Evolutionary conservation across 2,888 invertebrate species (phyloP), one percentile per base, ranked within the genome.

Genomic region (Sisyra terminalis): DNA sequence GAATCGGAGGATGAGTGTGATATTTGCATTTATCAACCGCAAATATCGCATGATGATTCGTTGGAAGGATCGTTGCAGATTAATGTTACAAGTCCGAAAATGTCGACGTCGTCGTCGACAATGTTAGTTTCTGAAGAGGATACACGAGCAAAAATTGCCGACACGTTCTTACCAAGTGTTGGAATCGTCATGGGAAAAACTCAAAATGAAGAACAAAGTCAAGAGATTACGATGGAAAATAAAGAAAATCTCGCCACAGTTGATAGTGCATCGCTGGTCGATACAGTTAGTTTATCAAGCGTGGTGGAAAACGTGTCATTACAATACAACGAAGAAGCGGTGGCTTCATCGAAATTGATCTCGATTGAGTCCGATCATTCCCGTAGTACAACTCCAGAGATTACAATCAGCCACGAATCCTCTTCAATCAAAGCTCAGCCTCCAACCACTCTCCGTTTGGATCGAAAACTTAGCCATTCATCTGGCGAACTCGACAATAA

Each of bases 381-480:
- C 11, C 55, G 64, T 2, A 65, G 68, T 3, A 68, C 68, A 15
- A 73, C 75, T 3, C 82, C 82, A 0, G 75, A 77, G 55, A 76
- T 76, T n/a, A 71, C 70, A 37, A 65, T 71, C 0, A 65, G 66
- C 35, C 47, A 46, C 44, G 53, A 55, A 6, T 40, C 29, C 43
- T 50, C 2, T 57, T 61, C 61, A 24, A 58, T 59, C 44, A 57
- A 69, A 46, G 59, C 60, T 1, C 57, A 60, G 11, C 76, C 71
- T 10, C 74, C 72, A 0, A 71, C 60, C 29, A 67, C 68, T 0
- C 52, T 79, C 5, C 57, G 71, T 46, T 54, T 78, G 2, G 64
- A 70, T 1, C 73, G 73, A 48, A 78, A 76, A 48, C 60, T 77
- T 18, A 79, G 80, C n/a, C 76, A 77, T 50, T 81, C 80, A 24